These are phyloP conservation scores for Uloborus plumipes DNA, from an alignment of 2,888 invertebrate species.

Conservation along the genomic window DNA sequence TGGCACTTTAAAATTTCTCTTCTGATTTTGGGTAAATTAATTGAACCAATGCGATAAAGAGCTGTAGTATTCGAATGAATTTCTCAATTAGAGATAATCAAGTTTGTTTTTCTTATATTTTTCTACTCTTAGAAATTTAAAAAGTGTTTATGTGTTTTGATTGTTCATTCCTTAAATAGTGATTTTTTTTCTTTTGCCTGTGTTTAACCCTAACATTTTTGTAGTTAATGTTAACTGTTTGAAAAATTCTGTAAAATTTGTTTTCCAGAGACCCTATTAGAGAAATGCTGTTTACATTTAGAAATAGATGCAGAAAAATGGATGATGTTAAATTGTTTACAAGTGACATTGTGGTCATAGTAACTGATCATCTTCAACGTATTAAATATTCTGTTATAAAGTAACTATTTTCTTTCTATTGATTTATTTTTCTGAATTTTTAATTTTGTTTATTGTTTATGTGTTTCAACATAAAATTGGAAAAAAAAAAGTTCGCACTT, in stretches of 20 bases:
- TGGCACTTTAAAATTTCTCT: too few species aligned
- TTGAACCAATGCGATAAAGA: too few species aligned
- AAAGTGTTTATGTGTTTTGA: too few species aligned
- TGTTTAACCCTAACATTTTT: too few species aligned
- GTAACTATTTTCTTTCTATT: slow-evolving; percentile 21
- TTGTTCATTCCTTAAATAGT: too few species aligned
- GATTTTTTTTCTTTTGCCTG: too few species aligned
- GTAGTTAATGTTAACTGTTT: neutral
- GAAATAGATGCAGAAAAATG: slow-evolving; percentile 80
- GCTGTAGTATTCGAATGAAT: too few species aligned
- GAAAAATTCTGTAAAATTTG: neutral
- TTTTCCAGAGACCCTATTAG: slow-evolving; percentile 78
- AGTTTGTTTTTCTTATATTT: too few species aligned
- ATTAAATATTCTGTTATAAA: slow-evolving; percentile 77
- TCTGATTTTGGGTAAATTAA: too few species aligned
- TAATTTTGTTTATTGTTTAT: neutral
- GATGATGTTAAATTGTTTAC: slow-evolving; percentile 87
- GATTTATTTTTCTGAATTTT: neutral
- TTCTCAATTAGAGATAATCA: too few species aligned
- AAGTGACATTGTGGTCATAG: slow-evolving; percentile 83
- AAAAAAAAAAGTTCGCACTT: too few species aligned
- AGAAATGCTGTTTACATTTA: slow-evolving; percentile 83
- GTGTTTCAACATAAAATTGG: neutral
- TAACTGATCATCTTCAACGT: slow-evolving; percentile 87
- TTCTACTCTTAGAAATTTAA: too few species aligned